phyloP scores from a whole-genome alignment of 2,888 invertebrate species.

The Belgica antarctica region DNA sequence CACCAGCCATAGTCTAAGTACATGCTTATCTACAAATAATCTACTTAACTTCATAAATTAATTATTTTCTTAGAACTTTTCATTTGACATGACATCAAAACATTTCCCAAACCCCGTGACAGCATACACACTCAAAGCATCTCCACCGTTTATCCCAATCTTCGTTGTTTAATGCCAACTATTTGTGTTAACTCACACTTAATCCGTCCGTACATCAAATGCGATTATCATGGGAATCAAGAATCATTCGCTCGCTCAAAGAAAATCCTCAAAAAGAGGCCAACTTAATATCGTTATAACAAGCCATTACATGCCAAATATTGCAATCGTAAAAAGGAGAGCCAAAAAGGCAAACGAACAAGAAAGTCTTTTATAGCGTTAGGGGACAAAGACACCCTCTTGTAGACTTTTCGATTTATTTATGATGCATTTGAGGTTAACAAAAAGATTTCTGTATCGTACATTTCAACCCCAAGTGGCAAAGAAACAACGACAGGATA shows the following conservation, averaged over 20 bases:
- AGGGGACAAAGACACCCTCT: conserved; percentile 16
- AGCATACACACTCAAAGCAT: no score
- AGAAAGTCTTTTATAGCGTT: conserved; percentile 16
- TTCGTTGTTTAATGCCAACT: neutral
- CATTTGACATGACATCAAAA: no score
- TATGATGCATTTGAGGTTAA: conserved; percentile 43
- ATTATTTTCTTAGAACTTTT: no score
- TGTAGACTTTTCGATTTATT: conserved; percentile 40
- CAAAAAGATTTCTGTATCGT: neutral
- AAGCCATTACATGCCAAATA: conserved; percentile 22
- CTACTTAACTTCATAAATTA: no score
- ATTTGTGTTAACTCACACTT: conserved; percentile 18
- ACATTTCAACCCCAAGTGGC: neutral
- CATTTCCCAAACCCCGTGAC: no score
- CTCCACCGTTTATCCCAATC: no score
- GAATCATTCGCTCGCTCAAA: no score
- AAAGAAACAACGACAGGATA: neutral
- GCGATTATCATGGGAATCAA: conserved; percentile 15
- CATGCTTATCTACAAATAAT: no score
- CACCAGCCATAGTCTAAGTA: no score
- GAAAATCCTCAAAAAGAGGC: neutral
- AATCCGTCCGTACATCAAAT: conserved; percentile 17
- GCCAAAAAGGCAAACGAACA: conserved; percentile 25
- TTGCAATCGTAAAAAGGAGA: conserved; percentile 17
- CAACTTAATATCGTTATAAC: conserved; percentile 8